These are phyloP conservation scores for Neodiprion pinetum DNA, from an alignment of 1,140 invertebrate species.

Conservation along the genomic window DNA sequence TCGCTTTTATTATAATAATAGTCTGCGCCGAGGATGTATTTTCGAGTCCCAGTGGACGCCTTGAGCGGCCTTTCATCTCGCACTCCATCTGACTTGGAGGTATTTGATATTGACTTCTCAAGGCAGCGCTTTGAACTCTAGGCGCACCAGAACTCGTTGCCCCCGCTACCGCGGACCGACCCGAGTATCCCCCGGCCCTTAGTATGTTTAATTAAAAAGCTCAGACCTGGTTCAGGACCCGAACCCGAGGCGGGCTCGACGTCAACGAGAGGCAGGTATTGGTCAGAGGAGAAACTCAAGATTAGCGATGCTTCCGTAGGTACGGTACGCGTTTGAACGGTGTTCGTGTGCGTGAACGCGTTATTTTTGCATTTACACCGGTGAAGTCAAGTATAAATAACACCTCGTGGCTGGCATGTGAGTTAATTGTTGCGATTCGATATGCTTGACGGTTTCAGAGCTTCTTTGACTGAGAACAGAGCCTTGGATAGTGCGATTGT, in stretches of 20 bases:
- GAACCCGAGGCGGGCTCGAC: background rate
- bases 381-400: background rate
- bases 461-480: background rate
- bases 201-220: slow-evolving; percentile 61
- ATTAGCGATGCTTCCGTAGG: background rate
- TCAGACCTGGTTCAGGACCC: slow-evolving; percentile 15
- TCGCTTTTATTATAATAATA: too few species aligned
- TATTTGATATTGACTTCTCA: slow-evolving; percentile 63
- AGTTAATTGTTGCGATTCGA: background rate
- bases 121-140: slow-evolving; percentile 59
- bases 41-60: too few species aligned
- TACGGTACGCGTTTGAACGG: background rate
- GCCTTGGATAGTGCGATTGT: background rate
- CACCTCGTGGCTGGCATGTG: background rate
- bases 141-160: slow-evolving; percentile 19
- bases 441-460: background rate
- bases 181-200: slow-evolving; percentile 9
- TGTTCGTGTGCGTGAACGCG: background rate
- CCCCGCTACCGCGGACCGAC: slow-evolving; percentile 19
- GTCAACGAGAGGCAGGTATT: background rate
- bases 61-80: background rate
- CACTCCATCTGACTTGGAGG: slow-evolving; percentile 57
- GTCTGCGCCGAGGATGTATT: too few species aligned
- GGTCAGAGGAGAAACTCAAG: background rate
- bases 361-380: too few species aligned